Evolutionary conservation across 2,888 invertebrate species (phyloP).

Genomic region (Antheraea yamamai): DNA sequence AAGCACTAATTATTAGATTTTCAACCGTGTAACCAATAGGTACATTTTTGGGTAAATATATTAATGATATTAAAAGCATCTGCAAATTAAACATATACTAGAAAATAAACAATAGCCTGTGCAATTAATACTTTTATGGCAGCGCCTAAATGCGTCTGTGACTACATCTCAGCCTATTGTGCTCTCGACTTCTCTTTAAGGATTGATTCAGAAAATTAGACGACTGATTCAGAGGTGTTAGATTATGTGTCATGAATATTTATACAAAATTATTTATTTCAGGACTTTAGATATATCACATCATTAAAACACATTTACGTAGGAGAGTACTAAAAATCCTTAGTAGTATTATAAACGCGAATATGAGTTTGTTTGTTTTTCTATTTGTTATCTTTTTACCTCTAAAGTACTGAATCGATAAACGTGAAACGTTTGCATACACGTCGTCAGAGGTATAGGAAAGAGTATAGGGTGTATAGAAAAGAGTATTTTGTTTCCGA

Average conservation of each 20-base stretch:
- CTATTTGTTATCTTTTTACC: too few relatives aligned
- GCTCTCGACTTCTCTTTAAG: conserved; percentile 39
- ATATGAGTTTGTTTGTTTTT: too few relatives aligned
- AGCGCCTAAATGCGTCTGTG: conserved; percentile 65
- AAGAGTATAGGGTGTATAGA: too few relatives aligned
- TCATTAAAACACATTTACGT: too few relatives aligned
- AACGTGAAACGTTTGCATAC: too few relatives aligned
- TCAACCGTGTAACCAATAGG: too few relatives aligned
- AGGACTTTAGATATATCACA: not conserved
- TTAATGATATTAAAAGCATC: not conserved
- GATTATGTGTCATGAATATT: conserved; percentile 35
- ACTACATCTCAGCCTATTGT: conserved; percentile 44
- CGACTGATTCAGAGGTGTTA: conserved; percentile 40
- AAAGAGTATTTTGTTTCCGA: too few relatives aligned
- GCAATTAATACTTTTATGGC: conserved; percentile 74
- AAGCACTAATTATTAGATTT: too few relatives aligned
- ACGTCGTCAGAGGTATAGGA: too few relatives aligned
- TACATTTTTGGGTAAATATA: not conserved
- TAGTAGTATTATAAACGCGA: too few relatives aligned
- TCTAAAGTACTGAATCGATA: too few relatives aligned
- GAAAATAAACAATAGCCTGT: conserved; percentile 49
- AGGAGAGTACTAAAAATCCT: too few relatives aligned
- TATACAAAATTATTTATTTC: conserved; percentile 14
- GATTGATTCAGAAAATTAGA: conserved; percentile 45
- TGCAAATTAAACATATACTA: conserved; percentile 33